phyloP scores from a whole-genome alignment of 2,113 vertebrate genomes.

The Dendrocopos noguchii region DNA sequence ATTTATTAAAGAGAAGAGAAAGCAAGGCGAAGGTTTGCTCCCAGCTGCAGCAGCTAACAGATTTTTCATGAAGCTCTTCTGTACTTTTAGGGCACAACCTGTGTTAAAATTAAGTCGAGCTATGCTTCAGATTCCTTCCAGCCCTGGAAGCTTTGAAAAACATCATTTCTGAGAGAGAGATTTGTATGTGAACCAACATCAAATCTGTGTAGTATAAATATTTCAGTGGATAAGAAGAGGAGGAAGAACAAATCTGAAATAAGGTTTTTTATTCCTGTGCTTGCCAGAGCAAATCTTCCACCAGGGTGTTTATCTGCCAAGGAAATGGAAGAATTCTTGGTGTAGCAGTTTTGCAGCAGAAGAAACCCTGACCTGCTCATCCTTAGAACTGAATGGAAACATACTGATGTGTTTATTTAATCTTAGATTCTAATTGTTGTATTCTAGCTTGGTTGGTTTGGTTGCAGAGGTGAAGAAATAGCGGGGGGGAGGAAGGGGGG shows the following conservation, averaged over 20 bases:
- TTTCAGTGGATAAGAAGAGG: conserved; percentile 20
- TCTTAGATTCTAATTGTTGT: background rate
- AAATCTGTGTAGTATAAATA: conserved; percentile 46
- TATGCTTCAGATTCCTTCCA: conserved; percentile 14
- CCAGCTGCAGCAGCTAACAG: background rate
- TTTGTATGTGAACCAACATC: conserved; percentile 18
- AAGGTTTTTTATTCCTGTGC: background rate
- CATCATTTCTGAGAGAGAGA: background rate
- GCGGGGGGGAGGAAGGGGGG: no score
- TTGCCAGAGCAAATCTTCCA: background rate
- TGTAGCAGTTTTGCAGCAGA: background rate
- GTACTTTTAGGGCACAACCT: conserved; percentile 1
- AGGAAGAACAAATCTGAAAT: conserved; percentile 33
- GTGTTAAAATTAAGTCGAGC: conserved; percentile 48
- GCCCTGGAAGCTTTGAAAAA: conserved; percentile 24
- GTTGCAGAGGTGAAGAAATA: background rate
- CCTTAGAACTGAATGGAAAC: background rate
- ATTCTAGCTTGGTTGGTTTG: background rate
- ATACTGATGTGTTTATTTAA: background rate
- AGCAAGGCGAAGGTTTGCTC: background rate
- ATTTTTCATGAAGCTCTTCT: conserved; percentile 14
- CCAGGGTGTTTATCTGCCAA: background rate
- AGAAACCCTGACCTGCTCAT: background rate
- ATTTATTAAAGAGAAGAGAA: background rate
- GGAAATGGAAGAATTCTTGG: background rate